These are phyloP conservation scores for Sarcoramphus papa DNA, from an alignment of 2,797 vertebrate species.

Conservation along the genomic window DNA sequence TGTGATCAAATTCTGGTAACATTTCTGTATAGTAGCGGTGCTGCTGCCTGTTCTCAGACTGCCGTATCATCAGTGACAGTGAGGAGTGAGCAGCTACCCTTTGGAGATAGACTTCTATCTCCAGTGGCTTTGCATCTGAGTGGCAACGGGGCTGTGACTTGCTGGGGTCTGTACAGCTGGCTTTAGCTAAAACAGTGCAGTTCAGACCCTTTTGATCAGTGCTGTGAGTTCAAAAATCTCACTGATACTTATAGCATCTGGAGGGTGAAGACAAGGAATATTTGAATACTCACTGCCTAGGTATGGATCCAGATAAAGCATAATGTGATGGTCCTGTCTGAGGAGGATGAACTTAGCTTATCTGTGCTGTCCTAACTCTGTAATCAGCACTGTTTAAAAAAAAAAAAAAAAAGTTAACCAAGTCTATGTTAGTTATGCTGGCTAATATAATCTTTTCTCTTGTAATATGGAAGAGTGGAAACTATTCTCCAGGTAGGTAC, in stretches of 20 bases:
- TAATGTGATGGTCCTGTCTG: background rate
- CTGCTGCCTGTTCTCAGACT: background rate
- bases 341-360: background rate
- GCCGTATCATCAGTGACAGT: background rate
- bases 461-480: background rate
- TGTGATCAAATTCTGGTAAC: background rate
- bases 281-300: background rate
- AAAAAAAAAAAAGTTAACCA: background rate
- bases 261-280: background rate
- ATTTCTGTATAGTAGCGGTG: accelerated
- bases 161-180: background rate
- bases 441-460: background rate
- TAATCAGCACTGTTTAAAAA: background rate
- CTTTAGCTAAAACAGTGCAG: background rate
- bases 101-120: background rate
- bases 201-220: background rate
- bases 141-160: background rate
- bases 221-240: background rate
- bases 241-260: background rate
- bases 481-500: background rate
- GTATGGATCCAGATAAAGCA: background rate
- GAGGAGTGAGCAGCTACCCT: background rate
- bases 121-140: background rate
- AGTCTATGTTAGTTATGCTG: background rate
- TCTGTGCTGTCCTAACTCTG: background rate